phyloP scores from a whole-genome alignment of 2,888 invertebrate genomes.

The Tromatobia lineatoria region DNA sequence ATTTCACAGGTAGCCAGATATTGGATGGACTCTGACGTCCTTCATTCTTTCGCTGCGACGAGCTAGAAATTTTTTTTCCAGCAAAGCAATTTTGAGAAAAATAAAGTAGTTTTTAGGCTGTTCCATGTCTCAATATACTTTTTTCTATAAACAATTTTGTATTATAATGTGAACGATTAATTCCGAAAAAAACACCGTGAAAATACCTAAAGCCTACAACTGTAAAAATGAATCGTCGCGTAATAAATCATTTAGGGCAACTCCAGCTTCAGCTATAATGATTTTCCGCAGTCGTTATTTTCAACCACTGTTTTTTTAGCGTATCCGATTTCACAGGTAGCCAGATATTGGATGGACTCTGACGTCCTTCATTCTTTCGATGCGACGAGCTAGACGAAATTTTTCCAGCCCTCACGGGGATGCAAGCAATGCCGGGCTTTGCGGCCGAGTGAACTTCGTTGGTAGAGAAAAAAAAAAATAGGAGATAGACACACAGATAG shows the following conservation, averaged over 20 bases:
- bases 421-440: constrained; percentile 49
- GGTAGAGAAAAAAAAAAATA: constrained; percentile 46
- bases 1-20: constrained; percentile 27
- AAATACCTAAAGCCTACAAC: background rate
- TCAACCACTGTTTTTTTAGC: background rate
- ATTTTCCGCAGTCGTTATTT: background rate
- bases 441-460: constrained; percentile 55
- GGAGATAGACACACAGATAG: constrained; percentile 24
- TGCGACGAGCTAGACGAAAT: constrained; percentile 50
- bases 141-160: too few relatives aligned
- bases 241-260: background rate
- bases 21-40: constrained; percentile 27
- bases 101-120: too few relatives aligned
- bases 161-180: too few relatives aligned
- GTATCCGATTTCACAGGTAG: constrained; percentile 28
- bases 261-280: background rate
- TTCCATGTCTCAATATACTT: too few relatives aligned
- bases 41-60: constrained; percentile 53
- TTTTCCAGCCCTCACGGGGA: constrained; percentile 52
- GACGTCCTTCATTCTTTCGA: constrained; percentile 53
- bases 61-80: constrained; percentile 47
- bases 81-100: too few relatives aligned
- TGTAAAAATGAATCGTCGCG: background rate
- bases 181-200: too few relatives aligned
- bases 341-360: constrained; percentile 13